These are phyloP conservation scores for Willisornis vidua DNA, from an alignment of 2,113 vertebrate genomes.

Conservation along the genomic window DNA sequence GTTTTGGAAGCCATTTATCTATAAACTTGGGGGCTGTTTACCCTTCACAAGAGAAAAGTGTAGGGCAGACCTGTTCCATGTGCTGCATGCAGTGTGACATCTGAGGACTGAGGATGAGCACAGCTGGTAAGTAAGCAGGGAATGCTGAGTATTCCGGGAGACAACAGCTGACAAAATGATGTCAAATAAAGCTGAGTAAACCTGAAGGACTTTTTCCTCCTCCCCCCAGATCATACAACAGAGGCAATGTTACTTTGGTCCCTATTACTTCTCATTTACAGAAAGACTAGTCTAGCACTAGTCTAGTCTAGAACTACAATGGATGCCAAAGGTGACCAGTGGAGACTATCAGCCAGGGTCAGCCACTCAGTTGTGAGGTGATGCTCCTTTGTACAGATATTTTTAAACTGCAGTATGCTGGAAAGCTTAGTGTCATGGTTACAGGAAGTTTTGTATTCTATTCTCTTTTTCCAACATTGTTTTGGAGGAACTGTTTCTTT, in stretches of 20 bases:
- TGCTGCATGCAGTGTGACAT: not conserved
- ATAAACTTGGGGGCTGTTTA: not conserved
- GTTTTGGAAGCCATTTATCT: not conserved
- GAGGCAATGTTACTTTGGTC: not conserved
- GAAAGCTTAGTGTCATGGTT: not conserved
- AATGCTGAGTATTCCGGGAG: not conserved
- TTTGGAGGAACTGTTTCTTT: not conserved
- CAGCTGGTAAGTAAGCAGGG: not conserved
- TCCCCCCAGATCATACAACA: not conserved
- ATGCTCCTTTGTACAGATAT: not conserved
- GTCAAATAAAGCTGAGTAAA: not conserved
- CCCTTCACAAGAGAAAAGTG: not conserved
- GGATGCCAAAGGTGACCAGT: not conserved
- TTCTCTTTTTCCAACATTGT: not conserved
- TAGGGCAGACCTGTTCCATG: fast-evolving
- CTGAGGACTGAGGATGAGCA: fast-evolving
- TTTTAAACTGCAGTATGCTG: not conserved
- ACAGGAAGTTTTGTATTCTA: not conserved
- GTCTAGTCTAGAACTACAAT: not conserved
- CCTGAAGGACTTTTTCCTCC: not conserved
- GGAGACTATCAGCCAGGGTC: not conserved
- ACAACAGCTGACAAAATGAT: not conserved
- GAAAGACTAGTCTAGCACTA: not conserved
- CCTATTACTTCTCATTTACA: not conserved
- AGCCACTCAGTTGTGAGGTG: not conserved